Conservation (phyloP, 2,113 vertebrate species). For the Elgaria multicarinata region DNA sequence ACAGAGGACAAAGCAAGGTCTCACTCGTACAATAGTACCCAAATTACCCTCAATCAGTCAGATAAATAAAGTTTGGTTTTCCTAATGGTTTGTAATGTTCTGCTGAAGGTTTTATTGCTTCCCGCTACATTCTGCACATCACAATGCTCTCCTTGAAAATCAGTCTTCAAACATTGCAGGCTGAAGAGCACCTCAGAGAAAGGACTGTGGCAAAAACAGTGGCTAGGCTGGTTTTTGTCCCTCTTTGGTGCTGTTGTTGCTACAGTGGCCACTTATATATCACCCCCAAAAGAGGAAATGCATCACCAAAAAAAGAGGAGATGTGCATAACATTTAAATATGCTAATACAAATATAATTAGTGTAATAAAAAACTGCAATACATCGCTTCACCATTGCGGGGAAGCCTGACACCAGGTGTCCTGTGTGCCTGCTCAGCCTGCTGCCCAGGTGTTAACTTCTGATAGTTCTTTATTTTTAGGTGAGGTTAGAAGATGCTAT, state of each 20-base stretch:
- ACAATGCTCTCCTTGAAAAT: slow-evolving; percentile 5
- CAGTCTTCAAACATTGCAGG: not conserved
- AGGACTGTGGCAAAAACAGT: not conserved
- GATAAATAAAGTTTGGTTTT: slow-evolving; percentile 33
- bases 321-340: no score
- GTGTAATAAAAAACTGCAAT: no score
- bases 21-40: slow-evolving; percentile 27
- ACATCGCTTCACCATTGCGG: no score
- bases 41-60: slow-evolving; percentile 28
- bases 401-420: no score
- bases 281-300: no score
- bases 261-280: no score
- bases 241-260: not conserved
- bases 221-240: not conserved
- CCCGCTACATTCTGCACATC: not conserved
- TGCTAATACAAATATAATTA: no score
- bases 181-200: slow-evolving; percentile 15
- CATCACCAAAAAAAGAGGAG: no score
- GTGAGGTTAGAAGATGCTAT: no score
- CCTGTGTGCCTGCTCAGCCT: no score
- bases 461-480: no score
- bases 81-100: slow-evolving; percentile 36
- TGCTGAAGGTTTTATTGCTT: slow-evolving; percentile 18
- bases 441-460: no score
- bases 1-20: slow-evolving; percentile 48